phyloP scores from a whole-genome alignment of 2,797 vertebrate genomes.

The Schizothorax lantsangensis region DNA sequence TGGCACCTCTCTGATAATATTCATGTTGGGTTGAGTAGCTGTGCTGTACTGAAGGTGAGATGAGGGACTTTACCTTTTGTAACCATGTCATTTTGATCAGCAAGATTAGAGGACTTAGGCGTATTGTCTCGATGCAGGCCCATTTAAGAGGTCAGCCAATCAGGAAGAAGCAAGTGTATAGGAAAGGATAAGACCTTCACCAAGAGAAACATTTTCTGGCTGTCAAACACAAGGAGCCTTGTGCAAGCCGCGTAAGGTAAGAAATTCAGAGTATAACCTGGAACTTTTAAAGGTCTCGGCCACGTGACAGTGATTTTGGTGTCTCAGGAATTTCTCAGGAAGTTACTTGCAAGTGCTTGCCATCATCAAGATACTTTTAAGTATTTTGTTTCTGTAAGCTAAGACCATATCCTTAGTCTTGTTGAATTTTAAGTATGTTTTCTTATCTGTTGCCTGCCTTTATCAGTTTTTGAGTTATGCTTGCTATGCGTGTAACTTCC shows the following conservation, averaged over 20 bases:
- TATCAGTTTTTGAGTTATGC: not conserved
- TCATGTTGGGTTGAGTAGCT: constrained; percentile 4
- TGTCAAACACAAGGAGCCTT: constrained; percentile 39
- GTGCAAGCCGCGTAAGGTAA: constrained; percentile 39
- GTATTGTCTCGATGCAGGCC: constrained; percentile 72
- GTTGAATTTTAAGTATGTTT: not conserved
- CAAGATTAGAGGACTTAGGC: constrained; percentile 80
- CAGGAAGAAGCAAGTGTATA: constrained; percentile 24
- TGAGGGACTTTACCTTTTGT: constrained; percentile 67
- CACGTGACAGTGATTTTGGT: not conserved
- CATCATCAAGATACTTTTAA: not conserved
- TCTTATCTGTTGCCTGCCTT: not conserved
- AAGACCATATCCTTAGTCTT: not conserved
- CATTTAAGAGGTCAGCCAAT: constrained; percentile 74
- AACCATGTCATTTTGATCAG: constrained; percentile 68
- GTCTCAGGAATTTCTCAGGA: constrained; percentile 6
- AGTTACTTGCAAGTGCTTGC: not conserved
- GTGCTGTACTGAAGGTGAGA: constrained; percentile 34
- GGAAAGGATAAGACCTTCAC: constrained; percentile 31
- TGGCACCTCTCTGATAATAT: not conserved
- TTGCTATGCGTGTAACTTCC: not conserved
- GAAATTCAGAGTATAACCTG: constrained; percentile 2
- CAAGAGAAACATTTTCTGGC: constrained; percentile 41
- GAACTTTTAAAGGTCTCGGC: not conserved
- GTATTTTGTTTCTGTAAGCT: not conserved